Conservation (phyloP, 2,113 vertebrate genomes). For the Desmodus rotundus region DNA sequence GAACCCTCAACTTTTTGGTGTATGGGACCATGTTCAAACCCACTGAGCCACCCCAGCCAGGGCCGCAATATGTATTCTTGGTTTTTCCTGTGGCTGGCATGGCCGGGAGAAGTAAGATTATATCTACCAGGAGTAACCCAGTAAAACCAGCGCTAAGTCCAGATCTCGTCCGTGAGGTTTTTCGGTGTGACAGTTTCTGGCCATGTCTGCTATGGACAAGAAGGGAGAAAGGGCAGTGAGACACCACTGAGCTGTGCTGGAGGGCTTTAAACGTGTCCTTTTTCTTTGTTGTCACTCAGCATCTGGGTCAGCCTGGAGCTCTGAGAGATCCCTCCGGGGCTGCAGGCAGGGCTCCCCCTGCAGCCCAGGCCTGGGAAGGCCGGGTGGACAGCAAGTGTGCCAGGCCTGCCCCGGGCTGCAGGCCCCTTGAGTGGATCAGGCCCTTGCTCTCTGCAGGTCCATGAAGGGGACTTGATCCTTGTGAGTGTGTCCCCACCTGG, state of each 20-base stretch:
- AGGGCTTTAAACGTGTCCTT: background rate
- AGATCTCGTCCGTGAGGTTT: background rate
- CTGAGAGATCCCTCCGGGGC: background rate
- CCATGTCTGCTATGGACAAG: background rate
- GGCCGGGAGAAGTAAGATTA: background rate
- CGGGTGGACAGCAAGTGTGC: fast-evolving
- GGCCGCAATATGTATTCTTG: background rate
- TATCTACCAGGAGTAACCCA: background rate
- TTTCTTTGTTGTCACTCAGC: background rate
- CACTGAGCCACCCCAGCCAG: too few species aligned
- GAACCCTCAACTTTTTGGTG: too few species aligned
- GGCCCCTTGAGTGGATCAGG: background rate
- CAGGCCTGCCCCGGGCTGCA: background rate
- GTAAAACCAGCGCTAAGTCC: background rate
- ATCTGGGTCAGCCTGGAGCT: background rate
- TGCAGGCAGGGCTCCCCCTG: background rate
- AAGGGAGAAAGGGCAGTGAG: background rate
- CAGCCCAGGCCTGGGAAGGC: fast-evolving
- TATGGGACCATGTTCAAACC: too few species aligned
- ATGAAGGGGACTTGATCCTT: background rate
- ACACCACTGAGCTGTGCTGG: background rate
- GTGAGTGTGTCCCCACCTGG: background rate
- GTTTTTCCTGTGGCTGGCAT: background rate
- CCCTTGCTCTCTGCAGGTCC: background rate
- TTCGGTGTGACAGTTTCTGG: background rate